Evolutionary conservation across 2,797 vertebrate species (phyloP).

Genomic region (Neosilurus hyrtlii): DNA sequence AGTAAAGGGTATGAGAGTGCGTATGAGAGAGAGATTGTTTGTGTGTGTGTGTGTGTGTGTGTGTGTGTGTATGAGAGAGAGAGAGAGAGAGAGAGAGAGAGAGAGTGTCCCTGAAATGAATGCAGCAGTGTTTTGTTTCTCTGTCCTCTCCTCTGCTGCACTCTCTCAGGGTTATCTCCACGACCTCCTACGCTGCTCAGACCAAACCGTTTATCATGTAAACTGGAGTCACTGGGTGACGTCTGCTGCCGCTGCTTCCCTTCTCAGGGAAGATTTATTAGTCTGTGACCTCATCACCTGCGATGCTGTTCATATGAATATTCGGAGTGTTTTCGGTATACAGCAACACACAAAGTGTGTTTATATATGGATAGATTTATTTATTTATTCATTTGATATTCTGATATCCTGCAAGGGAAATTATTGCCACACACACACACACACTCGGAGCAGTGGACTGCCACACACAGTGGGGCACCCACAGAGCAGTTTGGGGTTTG

Average conservation of each 20-base stretch:
- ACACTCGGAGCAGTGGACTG: no score
- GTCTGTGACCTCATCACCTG: constrained; percentile 7
- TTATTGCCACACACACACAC: no score
- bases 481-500: no score
- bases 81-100: background rate
- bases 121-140: background rate
- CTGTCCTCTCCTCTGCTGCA: constrained; percentile 4
- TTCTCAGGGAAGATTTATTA: constrained; percentile 13
- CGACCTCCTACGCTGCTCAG: constrained; percentile 1
- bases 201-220: constrained; percentile 25
- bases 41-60: no score
- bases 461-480: no score
- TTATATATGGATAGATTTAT: no score
- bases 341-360: background rate
- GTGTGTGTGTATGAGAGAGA: background rate
- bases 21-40: no score
- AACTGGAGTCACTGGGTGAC: background rate
- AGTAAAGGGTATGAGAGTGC: no score
- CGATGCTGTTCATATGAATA: background rate
- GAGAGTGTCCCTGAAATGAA: constrained; percentile 10
- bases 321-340: background rate
- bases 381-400: no score
- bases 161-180: constrained; percentile 16
- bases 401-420: no score
- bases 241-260: background rate